Evolutionary conservation across 2,797 vertebrate species (phyloP).

Genomic region (Acanthiza pusilla): DNA sequence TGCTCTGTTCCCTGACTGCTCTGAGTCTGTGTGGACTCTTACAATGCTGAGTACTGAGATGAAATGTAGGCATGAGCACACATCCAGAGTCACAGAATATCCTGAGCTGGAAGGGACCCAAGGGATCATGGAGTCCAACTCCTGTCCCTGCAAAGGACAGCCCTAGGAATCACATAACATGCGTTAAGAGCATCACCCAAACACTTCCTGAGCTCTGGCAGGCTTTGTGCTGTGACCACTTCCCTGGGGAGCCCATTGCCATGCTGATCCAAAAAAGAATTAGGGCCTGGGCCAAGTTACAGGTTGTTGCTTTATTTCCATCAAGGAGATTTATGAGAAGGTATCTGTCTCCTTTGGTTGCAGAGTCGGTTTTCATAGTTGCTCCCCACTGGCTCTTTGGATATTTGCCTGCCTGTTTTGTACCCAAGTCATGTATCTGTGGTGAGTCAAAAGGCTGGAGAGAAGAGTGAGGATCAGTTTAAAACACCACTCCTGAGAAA

Average conservation of each 20-base stretch:
- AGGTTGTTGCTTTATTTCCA: not conserved
- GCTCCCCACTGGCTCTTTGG: not conserved
- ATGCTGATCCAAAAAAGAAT: not conserved
- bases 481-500: not conserved
- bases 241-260: not conserved
- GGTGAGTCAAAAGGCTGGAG: not conserved
- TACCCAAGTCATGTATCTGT: not conserved
- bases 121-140: rapidly evolving
- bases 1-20: not conserved
- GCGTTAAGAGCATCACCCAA: not conserved
- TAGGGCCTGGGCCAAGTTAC: not conserved
- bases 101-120: not conserved
- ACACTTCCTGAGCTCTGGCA: not conserved
- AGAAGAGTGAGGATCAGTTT: not conserved
- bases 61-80: not conserved
- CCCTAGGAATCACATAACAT: not conserved
- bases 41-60: not conserved
- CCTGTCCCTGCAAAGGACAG: not conserved
- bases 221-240: not conserved
- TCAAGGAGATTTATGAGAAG: not conserved
- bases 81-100: not conserved
- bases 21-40: not conserved
- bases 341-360: not conserved
- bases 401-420: not conserved
- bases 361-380: not conserved